These are phyloP conservation scores for Alexandromys fortis DNA, from an alignment of 2,113 vertebrate species.

Conservation along the genomic window DNA sequence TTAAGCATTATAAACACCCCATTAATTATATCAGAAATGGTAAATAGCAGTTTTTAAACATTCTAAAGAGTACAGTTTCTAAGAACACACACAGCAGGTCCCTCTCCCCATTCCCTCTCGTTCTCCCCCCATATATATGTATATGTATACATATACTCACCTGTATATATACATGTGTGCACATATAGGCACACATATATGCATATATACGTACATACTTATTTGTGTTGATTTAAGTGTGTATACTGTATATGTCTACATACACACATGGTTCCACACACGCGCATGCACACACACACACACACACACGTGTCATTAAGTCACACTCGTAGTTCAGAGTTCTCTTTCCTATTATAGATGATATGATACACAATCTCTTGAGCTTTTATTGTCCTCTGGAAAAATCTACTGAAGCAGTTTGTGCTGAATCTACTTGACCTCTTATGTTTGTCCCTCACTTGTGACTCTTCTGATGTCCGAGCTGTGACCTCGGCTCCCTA, in stretches of 20 bases:
- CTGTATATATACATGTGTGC: neutral
- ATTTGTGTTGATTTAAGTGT: neutral
- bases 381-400: constrained; percentile 3
- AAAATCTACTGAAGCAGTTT: neutral
- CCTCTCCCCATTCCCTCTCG: neutral
- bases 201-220: too few species aligned
- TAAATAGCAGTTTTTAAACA: constrained; percentile 73
- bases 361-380: neutral
- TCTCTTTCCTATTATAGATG: neutral
- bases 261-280: neutral
- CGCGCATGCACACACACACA: neutral
- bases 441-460: neutral
- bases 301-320: too few species aligned
- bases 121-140: neutral
- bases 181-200: neutral
- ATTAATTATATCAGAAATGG: constrained; percentile 76
- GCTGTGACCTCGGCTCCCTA: neutral
- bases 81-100: neutral
- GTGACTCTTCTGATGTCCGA: neutral
- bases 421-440: neutral
- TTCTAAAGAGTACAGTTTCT: neutral
- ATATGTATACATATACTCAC: neutral
- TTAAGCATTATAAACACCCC: constrained; percentile 80
- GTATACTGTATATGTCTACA: neutral
- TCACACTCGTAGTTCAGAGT: neutral